Percentiles rank a stretch among this genome's conserved stretches.
phyloP scores from a whole-genome alignment of 2,888 invertebrate species.

The Lasiommata megera region DNA sequence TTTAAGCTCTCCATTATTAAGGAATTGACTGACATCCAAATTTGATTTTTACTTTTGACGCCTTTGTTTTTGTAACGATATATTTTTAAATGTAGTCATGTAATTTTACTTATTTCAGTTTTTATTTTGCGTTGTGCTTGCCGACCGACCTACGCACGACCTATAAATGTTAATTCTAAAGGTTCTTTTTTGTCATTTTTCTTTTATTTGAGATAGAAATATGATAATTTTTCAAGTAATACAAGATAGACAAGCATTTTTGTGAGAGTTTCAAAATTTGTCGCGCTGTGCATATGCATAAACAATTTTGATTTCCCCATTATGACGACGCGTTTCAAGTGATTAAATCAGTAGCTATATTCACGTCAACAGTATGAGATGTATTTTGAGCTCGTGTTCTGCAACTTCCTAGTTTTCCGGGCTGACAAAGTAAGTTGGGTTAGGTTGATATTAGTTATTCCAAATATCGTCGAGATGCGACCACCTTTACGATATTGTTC shows the following conservation, averaged over 20 bases:
- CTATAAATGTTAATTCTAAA: too few relatives aligned
- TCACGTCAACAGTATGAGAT: neutral
- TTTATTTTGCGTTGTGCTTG: too few relatives aligned
- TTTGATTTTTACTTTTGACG: neutral
- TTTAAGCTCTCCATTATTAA: constrained; percentile 3
- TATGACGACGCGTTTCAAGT: neutral
- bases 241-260: neutral
- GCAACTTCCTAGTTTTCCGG: neutral
- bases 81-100: neutral
- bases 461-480: constrained; percentile 43
- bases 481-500: constrained; percentile 71
- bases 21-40: constrained; percentile 2
- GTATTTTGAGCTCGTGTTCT: neutral
- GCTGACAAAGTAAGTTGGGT: constrained; percentile 12
- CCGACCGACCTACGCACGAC: too few relatives aligned
- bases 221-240: neutral
- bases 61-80: neutral
- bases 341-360: neutral
- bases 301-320: neutral
- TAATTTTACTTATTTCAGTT: too few relatives aligned
- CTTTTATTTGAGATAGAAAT: neutral
- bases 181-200: too few relatives aligned
- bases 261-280: neutral
- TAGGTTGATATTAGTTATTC: constrained; percentile 23
- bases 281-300: neutral